Evolutionary conservation across 1,140 invertebrate genomes (phyloP), one percentile per base, ranked within the genome.

Genomic region (Nymphalis io): DNA sequence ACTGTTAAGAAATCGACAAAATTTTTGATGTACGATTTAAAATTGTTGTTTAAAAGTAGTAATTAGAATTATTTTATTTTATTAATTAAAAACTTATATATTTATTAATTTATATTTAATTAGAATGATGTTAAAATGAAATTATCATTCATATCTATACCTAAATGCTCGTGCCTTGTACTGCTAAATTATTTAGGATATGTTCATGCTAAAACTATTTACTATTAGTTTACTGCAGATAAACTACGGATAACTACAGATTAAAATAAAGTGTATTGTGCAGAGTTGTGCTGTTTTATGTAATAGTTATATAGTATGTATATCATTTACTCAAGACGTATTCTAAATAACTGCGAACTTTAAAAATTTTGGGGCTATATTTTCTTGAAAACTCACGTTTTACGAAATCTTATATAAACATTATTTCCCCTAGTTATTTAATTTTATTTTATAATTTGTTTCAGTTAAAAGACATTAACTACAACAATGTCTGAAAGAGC

Each of bases 141-240:
- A 55, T 40, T 46, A 20, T 58, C 27, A 59, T 46, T 40, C 27
- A 70, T 40, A 70, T 55, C 68, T 70, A 70, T 63, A 53, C 57
- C 57, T 70, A 70, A 68, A 70, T 70, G 68, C 62, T 70, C 68
- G 68, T 70, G 68, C 68, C 68, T 70, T 15, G 61, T 60, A 70
- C 55, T 48, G 68, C 68, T 70, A 70, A 51, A 59, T 23, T 59
- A 48, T 70, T 58, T 60, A 60, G 44, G 44, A 65, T 62, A 20
- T 62, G 51, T 72, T 57, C 70, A 72, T 72, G 70, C 70, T 71
- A 55, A 53, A 58, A 70, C 61, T 71, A 71, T 57, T 23, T 60
- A 60, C 70, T 72, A 67, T 66, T 16, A 23, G 27, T 51, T 61
- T 72, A 72, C 64, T 66, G 70, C 64, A 51, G 70, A 58, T 62